A percentile compares a stretch with the other conserved stretches of the same genome.
Evolutionary conservation across 2,113 vertebrate species (phyloP).

Genomic region (Percina caprodes): DNA sequence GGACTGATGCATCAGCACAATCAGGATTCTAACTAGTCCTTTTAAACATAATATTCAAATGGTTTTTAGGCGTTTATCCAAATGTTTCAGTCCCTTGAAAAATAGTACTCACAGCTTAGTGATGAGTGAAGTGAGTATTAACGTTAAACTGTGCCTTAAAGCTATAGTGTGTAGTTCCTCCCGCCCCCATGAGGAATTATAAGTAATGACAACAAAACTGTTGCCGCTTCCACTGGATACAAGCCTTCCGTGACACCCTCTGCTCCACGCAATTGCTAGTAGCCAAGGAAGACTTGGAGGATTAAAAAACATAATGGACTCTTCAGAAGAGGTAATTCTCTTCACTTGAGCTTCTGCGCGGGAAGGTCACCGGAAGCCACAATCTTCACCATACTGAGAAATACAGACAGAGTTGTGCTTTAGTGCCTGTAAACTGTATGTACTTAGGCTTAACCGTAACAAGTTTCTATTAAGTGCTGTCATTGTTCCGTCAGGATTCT

Average conservation of each 20-base stretch:
- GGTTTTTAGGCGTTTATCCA: slow-evolving; percentile 9
- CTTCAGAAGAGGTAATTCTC: too few species aligned
- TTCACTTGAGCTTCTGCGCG: too few species aligned
- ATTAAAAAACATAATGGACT: too few species aligned
- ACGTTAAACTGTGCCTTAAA: background rate
- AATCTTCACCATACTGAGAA: too few species aligned
- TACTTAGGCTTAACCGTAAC: background rate
- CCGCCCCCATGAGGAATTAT: too few species aligned
- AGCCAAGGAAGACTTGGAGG: too few species aligned
- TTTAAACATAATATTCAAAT: slow-evolving; percentile 29
- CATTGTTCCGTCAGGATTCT: slow-evolving; percentile 34
- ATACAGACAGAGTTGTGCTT: background rate
- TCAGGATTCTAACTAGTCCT: slow-evolving; percentile 16
- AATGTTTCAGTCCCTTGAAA: slow-evolving; percentile 2
- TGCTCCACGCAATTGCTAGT: too few species aligned
- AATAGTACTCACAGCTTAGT: background rate
- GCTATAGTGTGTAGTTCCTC: too few species aligned
- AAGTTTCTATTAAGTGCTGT: slow-evolving; percentile 22
- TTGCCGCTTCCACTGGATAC: too few species aligned
- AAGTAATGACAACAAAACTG: too few species aligned
- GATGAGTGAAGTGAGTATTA: background rate
- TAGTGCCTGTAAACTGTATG: background rate
- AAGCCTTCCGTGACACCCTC: too few species aligned
- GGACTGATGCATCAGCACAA: slow-evolving; percentile 33
- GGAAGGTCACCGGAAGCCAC: too few species aligned